Evolutionary conservation across 1,140 invertebrate genomes (phyloP).

Genomic region (Drosophila micromelanica): DNA sequence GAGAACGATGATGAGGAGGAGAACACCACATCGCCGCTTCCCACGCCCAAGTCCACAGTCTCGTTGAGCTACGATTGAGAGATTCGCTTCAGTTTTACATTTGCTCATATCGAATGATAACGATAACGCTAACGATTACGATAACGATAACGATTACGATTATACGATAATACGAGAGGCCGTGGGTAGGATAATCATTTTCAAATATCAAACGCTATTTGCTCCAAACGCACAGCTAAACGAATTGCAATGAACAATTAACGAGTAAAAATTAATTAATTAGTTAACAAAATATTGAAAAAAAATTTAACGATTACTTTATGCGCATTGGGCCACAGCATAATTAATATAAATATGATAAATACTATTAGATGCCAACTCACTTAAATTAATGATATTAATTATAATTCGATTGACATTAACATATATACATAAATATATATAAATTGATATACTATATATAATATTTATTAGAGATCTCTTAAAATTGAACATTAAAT

Average conservation of each 20-base stretch:
- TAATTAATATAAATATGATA: slow-evolving; percentile 12
- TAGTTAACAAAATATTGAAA: slow-evolving; percentile 11
- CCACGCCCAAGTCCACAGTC: slow-evolving; percentile 74
- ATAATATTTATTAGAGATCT: neutral
- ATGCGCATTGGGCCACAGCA: slow-evolving; percentile 30
- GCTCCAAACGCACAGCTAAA: slow-evolving; percentile 30
- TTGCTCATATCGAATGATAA: slow-evolving; percentile 16
- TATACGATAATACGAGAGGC: slow-evolving; percentile 8
- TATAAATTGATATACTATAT: too few relatives aligned
- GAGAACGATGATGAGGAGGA: slow-evolving; percentile 92
- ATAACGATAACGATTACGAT: slow-evolving; percentile 31
- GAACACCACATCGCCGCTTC: slow-evolving; percentile 83
- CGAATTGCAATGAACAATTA: slow-evolving; percentile 34
- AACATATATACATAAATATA: neutral
- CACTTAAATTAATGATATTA: slow-evolving; percentile 10
- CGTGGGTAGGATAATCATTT: slow-evolving; percentile 8
- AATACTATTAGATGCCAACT: slow-evolving; percentile 2
- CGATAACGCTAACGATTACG: slow-evolving; percentile 19
- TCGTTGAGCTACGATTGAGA: slow-evolving; percentile 70
- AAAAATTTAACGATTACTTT: slow-evolving; percentile 38
- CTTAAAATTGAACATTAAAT: slow-evolving; percentile 16
- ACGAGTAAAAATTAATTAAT: slow-evolving; percentile 16
- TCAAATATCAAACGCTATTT: slow-evolving; percentile 20
- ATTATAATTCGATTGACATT: slow-evolving; percentile 16
- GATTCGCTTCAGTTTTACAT: neutral